Evolutionary conservation across 2,113 vertebrate genomes (phyloP).

Genomic region (Cinclus cinclus): DNA sequence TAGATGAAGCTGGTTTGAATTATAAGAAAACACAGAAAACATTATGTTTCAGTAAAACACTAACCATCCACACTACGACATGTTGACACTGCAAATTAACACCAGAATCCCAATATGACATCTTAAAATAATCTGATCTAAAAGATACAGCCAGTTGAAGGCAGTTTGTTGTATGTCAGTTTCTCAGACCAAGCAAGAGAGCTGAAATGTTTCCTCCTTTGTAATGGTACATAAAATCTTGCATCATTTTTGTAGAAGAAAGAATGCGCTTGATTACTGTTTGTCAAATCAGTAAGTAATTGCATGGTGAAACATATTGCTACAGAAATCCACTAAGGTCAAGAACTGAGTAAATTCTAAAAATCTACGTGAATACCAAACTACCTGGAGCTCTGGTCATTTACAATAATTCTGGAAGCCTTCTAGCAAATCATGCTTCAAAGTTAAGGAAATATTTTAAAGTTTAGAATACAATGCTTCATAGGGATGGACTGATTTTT

Average conservation of each 20-base stretch:
- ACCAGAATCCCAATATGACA: neutral
- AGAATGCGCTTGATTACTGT: neutral
- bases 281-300: slow-evolving; percentile 26
- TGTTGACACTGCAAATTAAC: neutral
- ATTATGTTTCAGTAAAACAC: neutral
- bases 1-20: neutral
- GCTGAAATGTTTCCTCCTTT: neutral
- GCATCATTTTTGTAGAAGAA: neutral
- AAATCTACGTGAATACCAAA: neutral
- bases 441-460: neutral
- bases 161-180: neutral
- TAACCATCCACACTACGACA: neutral
- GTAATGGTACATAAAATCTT: neutral
- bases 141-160: neutral
- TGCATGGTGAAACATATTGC: neutral
- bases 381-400: accelerated
- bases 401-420: neutral
- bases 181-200: slow-evolving; percentile 2
- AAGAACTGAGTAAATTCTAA: slow-evolving; percentile 3
- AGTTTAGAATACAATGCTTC: neutral
- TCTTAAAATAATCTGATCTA: neutral
- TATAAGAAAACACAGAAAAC: slow-evolving; percentile 9
- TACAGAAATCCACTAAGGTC: neutral
- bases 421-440: neutral
- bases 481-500: neutral